Evolutionary conservation across 2,113 vertebrate species (phyloP).

Genomic region (Caracal caracal): DNA sequence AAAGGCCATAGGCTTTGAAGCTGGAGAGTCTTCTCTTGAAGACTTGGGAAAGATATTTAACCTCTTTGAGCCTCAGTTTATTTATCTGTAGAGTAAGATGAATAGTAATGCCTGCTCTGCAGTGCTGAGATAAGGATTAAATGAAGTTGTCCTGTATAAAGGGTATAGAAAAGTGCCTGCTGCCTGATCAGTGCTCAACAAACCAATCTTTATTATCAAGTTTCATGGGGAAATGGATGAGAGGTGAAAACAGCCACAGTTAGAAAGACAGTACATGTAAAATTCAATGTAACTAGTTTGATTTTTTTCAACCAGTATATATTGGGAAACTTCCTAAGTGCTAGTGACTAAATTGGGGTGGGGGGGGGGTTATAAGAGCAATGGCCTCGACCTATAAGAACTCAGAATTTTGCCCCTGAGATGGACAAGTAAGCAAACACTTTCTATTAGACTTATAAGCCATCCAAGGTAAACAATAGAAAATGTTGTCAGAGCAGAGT

Average conservation of each 20-base stretch:
- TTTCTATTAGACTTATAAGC: background rate
- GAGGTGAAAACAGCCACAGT: background rate
- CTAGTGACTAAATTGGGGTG: background rate
- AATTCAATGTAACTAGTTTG: background rate
- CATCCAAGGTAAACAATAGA: background rate
- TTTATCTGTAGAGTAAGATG: slow-evolving; percentile 22
- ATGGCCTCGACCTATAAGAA: slow-evolving; percentile 22
- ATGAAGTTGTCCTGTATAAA: background rate
- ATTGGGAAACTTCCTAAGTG: background rate
- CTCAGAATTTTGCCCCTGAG: slow-evolving; percentile 47
- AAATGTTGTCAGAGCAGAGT: slow-evolving; percentile 7
- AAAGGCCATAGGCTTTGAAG: background rate
- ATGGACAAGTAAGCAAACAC: slow-evolving; percentile 47
- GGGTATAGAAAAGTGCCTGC: background rate
- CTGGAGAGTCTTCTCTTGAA: background rate
- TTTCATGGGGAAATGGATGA: background rate
- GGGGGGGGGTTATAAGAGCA: background rate
- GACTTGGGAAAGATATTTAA: slow-evolving; percentile 24
- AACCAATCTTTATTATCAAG: background rate
- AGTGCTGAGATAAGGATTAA: background rate
- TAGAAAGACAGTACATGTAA: background rate
- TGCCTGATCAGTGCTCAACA: background rate
- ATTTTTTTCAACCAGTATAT: background rate
- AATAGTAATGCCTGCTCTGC: background rate
- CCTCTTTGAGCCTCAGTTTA: background rate